Evolutionary conservation across 2,797 vertebrate genomes (phyloP).

Genomic region (Sylvilagus floridanus): DNA sequence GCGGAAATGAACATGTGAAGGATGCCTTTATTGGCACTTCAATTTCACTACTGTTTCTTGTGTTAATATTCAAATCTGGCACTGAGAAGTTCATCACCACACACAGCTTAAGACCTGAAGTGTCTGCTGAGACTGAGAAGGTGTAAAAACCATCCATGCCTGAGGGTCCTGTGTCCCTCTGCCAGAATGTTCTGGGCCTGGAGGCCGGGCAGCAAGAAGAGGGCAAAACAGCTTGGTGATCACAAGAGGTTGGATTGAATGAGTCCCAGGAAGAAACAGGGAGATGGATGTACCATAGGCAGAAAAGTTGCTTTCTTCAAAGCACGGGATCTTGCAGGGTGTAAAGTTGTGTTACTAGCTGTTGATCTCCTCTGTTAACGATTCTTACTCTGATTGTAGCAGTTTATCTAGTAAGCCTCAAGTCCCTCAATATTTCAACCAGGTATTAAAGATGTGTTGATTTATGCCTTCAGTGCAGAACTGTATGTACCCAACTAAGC

Average conservation of each 20-base stretch:
- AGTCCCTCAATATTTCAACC: constrained; percentile 37
- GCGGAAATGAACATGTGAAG: background rate
- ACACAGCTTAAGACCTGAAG: background rate
- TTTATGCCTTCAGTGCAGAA: constrained; percentile 32
- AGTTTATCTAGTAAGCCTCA: constrained; percentile 39
- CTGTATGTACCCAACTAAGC: constrained; percentile 34
- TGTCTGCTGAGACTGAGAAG: background rate
- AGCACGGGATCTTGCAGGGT: background rate
- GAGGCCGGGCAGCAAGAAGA: background rate
- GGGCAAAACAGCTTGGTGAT: background rate
- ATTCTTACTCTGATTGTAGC: background rate
- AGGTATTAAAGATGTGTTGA: constrained; percentile 22
- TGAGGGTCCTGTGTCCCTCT: background rate
- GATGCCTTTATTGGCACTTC: background rate
- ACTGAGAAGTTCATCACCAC: background rate
- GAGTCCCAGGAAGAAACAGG: background rate
- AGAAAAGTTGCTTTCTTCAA: constrained; percentile 37
- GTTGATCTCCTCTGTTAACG: constrained; percentile 1
- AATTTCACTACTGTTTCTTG: background rate
- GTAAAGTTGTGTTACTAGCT: constrained; percentile 11
- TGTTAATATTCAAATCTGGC: background rate
- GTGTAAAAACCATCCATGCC: background rate
- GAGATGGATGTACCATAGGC: background rate
- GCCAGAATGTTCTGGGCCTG: background rate
- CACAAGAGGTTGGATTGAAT: constrained; percentile 12